phyloP scores from a whole-genome alignment of 2,113 vertebrate genomes.

The Clinocottus analis region DNA sequence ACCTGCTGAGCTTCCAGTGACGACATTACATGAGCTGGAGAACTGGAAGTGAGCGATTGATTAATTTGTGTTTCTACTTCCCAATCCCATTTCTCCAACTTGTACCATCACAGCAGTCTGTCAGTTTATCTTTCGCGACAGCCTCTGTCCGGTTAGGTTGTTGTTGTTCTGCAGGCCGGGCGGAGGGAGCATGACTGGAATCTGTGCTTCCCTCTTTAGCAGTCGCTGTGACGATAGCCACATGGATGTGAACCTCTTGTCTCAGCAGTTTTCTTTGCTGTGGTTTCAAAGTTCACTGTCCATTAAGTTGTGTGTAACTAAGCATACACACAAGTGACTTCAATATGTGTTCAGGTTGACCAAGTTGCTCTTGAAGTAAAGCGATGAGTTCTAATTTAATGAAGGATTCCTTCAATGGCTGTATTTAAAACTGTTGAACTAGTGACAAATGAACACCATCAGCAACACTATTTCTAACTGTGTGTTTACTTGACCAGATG shows the following conservation, averaged over 20 bases:
- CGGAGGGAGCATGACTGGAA: slow-evolving; percentile 4
- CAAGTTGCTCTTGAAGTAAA: background rate
- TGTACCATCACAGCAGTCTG: background rate
- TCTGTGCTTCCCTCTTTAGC: slow-evolving; percentile 32
- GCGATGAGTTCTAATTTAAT: background rate
- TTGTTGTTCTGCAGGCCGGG: slow-evolving; percentile 14
- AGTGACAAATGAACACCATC: background rate
- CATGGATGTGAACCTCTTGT: slow-evolving; percentile 20
- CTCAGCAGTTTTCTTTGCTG: slow-evolving; percentile 11
- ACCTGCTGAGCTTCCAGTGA: background rate
- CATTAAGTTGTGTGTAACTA: background rate
- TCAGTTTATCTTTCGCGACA: slow-evolving; percentile 10
- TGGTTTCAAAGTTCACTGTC: background rate
- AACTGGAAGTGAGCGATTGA: slow-evolving; percentile 10
- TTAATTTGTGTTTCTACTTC: slow-evolving; percentile 17
- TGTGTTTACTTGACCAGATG: slow-evolving; percentile 35
- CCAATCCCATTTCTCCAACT: slow-evolving; percentile 8
- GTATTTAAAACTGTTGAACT: background rate
- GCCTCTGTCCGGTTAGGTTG: slow-evolving; percentile 18
- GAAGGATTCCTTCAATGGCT: background rate
- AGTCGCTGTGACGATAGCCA: slow-evolving; percentile 36
- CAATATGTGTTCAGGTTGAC: background rate
- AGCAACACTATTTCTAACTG: slow-evolving; percentile 18
- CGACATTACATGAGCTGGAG: background rate
- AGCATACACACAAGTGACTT: background rate